phyloP scores from a whole-genome alignment of 2,113 vertebrate genomes.

The Lophius piscatorius region DNA sequence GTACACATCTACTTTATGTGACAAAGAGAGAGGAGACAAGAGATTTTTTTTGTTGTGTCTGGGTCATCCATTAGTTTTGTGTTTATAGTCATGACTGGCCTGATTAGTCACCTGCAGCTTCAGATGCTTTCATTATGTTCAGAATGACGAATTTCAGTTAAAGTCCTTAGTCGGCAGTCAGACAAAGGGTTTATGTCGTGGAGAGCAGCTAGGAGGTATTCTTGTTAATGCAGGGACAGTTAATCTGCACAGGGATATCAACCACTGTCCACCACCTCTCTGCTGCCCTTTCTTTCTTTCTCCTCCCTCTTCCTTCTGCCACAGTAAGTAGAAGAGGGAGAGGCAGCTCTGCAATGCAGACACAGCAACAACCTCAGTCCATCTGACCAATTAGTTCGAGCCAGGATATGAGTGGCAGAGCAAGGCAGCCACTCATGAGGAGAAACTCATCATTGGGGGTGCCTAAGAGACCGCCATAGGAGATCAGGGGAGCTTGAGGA shows the following conservation, averaged over 20 bases:
- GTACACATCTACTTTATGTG: conserved; percentile 20
- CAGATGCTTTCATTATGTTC: conserved; percentile 29
- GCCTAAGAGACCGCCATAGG: conserved; percentile 46
- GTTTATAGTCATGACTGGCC: conserved; percentile 27
- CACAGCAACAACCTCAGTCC: conserved; percentile 76
- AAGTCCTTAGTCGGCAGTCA: conserved; percentile 43
- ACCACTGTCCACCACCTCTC: conserved; percentile 42
- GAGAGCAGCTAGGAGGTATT: conserved; percentile 43
- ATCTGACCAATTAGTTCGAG: conserved; percentile 72
- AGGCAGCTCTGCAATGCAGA: conserved; percentile 79
- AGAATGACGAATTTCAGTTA: conserved; percentile 31
- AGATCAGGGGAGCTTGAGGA: conserved; percentile 43
- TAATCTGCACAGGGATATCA: conserved; percentile 47
- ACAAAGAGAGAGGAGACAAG: conserved; percentile 5
- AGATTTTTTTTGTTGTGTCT: conserved; percentile 11
- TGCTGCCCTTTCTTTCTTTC: conserved; percentile 21
- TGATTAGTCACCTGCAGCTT: conserved; percentile 34
- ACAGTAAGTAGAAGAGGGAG: conserved; percentile 43
- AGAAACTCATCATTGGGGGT: conserved; percentile 35
- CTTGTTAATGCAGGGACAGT: conserved; percentile 44
- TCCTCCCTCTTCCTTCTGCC: conserved; percentile 33
- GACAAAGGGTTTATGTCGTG: conserved; percentile 49
- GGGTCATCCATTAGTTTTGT: conserved; percentile 17
- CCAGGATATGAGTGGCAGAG: conserved; percentile 70
- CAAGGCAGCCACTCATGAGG: conserved; percentile 65